Conservation (phyloP, 1,140 invertebrate genomes). For the Trissolcus basalis region DNA sequence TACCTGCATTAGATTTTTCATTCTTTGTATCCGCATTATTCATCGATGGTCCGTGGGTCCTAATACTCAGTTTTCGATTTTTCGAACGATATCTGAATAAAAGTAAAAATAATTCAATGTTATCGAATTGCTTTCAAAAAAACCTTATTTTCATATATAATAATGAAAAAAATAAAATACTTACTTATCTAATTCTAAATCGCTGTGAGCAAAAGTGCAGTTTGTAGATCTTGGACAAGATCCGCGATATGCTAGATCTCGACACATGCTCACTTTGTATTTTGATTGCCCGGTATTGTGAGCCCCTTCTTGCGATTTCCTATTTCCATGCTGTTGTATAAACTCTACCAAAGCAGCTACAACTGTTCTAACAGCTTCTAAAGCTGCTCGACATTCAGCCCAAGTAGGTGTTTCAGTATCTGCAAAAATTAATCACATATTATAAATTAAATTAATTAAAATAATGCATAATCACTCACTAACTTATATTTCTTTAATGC, state of each 20-base stretch:
- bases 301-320: constrained; percentile 78
- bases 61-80: constrained; percentile 76
- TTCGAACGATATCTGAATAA: constrained; percentile 77
- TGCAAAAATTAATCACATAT: constrained; percentile 64
- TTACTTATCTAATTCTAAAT: constrained; percentile 92
- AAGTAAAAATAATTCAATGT: too few species aligned
- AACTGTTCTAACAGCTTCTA: constrained; percentile 88
- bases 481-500: too few species aligned
- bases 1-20: constrained; percentile 60
- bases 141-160: too few species aligned
- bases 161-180: constrained; percentile 33
- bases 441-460: background rate
- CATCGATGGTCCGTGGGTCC: constrained; percentile 58
- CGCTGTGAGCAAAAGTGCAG: constrained; percentile 95
- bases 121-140: too few species aligned
- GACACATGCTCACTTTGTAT: constrained; percentile 94
- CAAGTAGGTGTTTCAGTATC: constrained; percentile 84
- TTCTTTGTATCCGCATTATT: constrained; percentile 62
- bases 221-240: constrained; percentile 89
- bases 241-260: constrained; percentile 86
- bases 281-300: constrained; percentile 81
- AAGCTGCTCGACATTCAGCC: constrained; percentile 84
- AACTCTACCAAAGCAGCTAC: constrained; percentile 91
- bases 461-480: too few species aligned
- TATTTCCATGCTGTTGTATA: constrained; percentile 85